Percentiles rank a stretch among this genome's conserved stretches.
Evolutionary conservation across 2,888 invertebrate genomes (phyloP).

Genomic region (Calliopum simillimum): DNA sequence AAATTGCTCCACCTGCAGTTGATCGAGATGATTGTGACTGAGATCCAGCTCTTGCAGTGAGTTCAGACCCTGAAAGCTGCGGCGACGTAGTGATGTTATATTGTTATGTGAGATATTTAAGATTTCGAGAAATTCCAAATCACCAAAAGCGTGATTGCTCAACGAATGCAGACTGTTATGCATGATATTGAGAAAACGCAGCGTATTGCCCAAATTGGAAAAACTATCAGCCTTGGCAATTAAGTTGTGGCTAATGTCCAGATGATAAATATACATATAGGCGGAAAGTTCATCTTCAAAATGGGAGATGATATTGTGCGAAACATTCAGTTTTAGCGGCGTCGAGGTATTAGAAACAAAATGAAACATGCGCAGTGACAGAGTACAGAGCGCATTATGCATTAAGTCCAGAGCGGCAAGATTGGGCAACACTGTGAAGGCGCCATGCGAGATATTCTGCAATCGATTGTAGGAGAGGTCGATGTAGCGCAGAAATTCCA

Average conservation of each 20-base stretch:
- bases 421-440: conserved; percentile 81
- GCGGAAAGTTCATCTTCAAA: conserved; percentile 65
- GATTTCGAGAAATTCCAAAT: conserved; percentile 77
- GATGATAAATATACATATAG: conserved; percentile 73
- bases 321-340: conserved; percentile 81
- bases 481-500: conserved; percentile 83
- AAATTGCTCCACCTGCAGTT: conserved; percentile 84
- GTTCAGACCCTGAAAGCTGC: conserved; percentile 81
- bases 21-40: conserved; percentile 80
- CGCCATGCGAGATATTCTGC: conserved; percentile 76
- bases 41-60: conserved; percentile 84
- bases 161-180: conserved; percentile 79
- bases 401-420: conserved; percentile 84
- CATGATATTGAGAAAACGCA: conserved; percentile 78
- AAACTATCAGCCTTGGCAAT: conserved; percentile 76
- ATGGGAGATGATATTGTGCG: conserved; percentile 71
- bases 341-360: conserved; percentile 76
- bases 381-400: conserved; percentile 78
- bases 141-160: conserved; percentile 80
- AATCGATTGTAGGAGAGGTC: conserved; percentile 87
- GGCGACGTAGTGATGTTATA: conserved; percentile 77
- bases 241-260: conserved; percentile 79
- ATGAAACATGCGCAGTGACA: conserved; percentile 76
- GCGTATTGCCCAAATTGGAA: conserved; percentile 73
- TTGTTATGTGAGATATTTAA: conserved; percentile 81